Evolutionary conservation across 1,140 invertebrate genomes (phyloP).

Genomic region (Magallana ariakensis): DNA sequence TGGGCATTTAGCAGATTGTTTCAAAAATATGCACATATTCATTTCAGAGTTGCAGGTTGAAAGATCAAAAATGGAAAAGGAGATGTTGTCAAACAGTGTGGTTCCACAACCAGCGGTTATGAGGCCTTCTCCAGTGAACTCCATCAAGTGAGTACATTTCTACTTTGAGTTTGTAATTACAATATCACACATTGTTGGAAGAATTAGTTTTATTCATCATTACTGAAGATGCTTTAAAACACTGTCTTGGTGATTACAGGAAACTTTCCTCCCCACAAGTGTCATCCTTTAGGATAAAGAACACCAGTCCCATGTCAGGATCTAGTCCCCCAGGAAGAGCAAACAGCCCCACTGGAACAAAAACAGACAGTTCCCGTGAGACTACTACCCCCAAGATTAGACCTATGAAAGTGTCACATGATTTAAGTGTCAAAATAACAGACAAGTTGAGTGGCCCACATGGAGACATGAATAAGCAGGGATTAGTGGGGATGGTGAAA

Average conservation of each 20-base stretch:
- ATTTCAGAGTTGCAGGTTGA: slow-evolving; percentile 71
- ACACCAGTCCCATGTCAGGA: slow-evolving; percentile 40
- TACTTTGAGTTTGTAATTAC: background rate
- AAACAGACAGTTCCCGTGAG: slow-evolving; percentile 32
- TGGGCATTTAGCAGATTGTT: too few species aligned
- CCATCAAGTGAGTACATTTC: slow-evolving; percentile 39
- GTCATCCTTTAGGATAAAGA: slow-evolving; percentile 19
- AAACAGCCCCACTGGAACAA: slow-evolving; percentile 32
- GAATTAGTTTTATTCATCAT: background rate
- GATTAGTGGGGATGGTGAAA: slow-evolving; percentile 40
- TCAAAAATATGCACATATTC: too few species aligned
- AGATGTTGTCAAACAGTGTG: slow-evolving; percentile 61
- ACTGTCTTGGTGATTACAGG: slow-evolving; percentile 14
- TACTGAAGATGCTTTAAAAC: background rate
- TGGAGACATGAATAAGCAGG: background rate
- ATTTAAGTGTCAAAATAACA: slow-evolving; percentile 46
- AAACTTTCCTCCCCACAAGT: slow-evolving; percentile 27
- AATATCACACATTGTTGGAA: background rate
- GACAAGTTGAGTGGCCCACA: background rate
- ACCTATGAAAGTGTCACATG: slow-evolving; percentile 54
- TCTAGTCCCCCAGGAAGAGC: slow-evolving; percentile 18
- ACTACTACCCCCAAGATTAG: slow-evolving; percentile 35
- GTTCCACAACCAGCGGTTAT: background rate
- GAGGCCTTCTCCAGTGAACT: slow-evolving; percentile 20
- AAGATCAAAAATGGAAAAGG: slow-evolving; percentile 70